These are phyloP conservation scores for Crotalus horridus DNA, from an alignment of 2,113 vertebrate species.

Conservation along the genomic window DNA sequence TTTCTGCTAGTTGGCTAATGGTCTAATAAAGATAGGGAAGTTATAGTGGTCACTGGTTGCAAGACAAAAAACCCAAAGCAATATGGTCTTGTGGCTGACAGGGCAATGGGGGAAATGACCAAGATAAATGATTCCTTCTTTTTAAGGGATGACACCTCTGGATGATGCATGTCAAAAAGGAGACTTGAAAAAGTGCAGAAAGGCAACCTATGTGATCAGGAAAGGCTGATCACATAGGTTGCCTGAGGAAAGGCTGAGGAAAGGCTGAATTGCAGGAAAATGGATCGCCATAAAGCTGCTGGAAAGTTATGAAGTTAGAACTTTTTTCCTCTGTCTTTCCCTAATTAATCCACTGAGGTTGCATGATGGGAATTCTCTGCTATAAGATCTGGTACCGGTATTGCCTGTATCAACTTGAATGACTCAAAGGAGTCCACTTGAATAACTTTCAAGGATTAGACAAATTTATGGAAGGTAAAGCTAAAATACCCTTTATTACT, in stretches of 20 bases:
- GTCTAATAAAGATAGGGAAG: not conserved
- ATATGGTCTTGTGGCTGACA: not conserved
- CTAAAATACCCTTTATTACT: not conserved
- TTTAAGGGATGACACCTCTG: not conserved
- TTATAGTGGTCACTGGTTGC: not conserved
- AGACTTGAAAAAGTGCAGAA: not conserved
- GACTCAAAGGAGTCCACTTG: not conserved
- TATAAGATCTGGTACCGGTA: not conserved
- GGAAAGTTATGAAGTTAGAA: not conserved
- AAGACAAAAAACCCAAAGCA: not conserved
- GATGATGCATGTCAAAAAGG: not conserved
- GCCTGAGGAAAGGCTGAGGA: not conserved
- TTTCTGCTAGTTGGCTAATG: not conserved
- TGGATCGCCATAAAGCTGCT: not conserved
- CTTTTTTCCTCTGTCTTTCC: not conserved
- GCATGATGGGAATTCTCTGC: not conserved
- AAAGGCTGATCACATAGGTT: no score
- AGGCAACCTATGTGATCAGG: not conserved
- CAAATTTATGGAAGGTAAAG: not conserved
- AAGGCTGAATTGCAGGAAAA: not conserved
- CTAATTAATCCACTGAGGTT: not conserved
- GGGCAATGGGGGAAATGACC: not conserved
- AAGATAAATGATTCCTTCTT: not conserved
- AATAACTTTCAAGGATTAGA: not conserved
- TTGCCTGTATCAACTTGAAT: not conserved